Conservation (phyloP, 2,113 vertebrate species). For the Bungarus multicinctus region DNA sequence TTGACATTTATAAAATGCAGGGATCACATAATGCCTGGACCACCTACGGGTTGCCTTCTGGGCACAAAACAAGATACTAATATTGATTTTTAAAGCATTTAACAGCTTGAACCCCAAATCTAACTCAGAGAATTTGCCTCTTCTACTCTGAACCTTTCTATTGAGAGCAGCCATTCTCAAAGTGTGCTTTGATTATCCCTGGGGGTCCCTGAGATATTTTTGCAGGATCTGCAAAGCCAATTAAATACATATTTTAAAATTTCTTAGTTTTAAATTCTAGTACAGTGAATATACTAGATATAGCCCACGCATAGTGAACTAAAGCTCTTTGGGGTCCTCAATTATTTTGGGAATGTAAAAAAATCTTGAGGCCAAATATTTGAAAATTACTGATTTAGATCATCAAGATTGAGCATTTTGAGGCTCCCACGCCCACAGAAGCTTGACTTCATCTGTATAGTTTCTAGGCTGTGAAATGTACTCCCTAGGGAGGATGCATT, state of each 20-base stretch:
- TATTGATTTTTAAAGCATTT: not conserved
- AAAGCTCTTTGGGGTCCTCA: not conserved
- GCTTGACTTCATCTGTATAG: not conserved
- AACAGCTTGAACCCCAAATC: not conserved
- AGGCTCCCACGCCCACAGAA: not conserved
- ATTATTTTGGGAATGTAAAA: not conserved
- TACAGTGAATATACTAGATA: not conserved
- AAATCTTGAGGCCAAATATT: not conserved
- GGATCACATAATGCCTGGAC: not conserved
- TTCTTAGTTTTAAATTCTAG: not conserved
- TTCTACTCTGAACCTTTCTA: not conserved
- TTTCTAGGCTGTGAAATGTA: not conserved
- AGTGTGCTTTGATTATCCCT: not conserved
- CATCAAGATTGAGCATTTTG: not conserved
- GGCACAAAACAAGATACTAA: not conserved
- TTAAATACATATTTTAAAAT: not conserved
- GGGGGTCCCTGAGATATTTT: not conserved
- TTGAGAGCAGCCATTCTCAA: not conserved
- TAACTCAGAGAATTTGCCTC: not conserved
- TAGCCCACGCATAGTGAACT: not conserved
- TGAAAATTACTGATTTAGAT: not conserved
- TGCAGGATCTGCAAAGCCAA: not conserved
- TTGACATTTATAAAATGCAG: not conserved
- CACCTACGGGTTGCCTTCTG: not conserved
- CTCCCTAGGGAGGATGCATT: not conserved